These are phyloP conservation scores for Mallotus villosus DNA, from an alignment of 2,797 vertebrate genomes.

Conservation along the genomic window DNA sequence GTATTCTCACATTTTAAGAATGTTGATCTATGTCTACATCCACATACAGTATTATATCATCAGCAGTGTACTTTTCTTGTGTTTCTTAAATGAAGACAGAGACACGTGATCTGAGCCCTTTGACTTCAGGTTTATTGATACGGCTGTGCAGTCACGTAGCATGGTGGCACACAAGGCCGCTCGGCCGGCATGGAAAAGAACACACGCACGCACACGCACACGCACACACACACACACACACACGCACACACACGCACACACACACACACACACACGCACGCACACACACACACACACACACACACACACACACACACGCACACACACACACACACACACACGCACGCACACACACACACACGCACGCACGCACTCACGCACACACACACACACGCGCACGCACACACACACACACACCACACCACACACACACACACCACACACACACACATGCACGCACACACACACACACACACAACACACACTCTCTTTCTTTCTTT, in stretches of 20 bases:
- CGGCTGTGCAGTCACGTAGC: slow-evolving; percentile 77
- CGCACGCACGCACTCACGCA: no score
- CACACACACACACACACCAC: slow-evolving; percentile 8
- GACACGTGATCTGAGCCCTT: slow-evolving; percentile 81
- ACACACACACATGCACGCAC: slow-evolving; percentile 7
- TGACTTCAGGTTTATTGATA: slow-evolving; percentile 83
- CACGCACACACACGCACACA: slow-evolving; percentile 4
- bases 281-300: no score
- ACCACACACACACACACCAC: slow-evolving; percentile 35
- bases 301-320: slow-evolving; percentile 20
- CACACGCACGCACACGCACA: slow-evolving; percentile 15
- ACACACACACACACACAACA: background rate
- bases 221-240: background rate
- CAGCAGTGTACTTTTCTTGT: background rate
- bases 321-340: slow-evolving; percentile 14
- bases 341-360: slow-evolving; percentile 18
- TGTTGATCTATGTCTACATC: background rate
- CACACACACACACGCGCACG: background rate
- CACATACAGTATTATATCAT: background rate
- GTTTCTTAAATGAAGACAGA: slow-evolving; percentile 65
- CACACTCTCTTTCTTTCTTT: no score
- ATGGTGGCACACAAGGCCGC: slow-evolving; percentile 69
- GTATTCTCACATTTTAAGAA: no score
- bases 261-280: slow-evolving; percentile 33
- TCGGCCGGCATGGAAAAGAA: slow-evolving; percentile 12